A percentile compares a stretch with the other conserved stretches of the same genome.
Conservation (phyloP, 2,888 invertebrate genomes). For the Eupithecia tripunctaria region DNA sequence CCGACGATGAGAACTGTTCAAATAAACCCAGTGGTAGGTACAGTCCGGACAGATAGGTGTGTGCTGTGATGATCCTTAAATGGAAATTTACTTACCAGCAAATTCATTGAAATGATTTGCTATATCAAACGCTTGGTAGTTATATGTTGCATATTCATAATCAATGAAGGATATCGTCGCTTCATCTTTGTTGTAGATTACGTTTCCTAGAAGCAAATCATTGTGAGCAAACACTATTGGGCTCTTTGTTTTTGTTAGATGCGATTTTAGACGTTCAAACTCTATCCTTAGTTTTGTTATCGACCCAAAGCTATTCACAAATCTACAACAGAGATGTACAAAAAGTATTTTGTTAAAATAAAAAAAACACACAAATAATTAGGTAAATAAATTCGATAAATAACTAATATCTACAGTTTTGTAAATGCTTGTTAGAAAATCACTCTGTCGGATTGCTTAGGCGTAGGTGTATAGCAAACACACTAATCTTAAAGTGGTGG, state of each 20-base stretch:
- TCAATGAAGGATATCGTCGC: constrained; percentile 95
- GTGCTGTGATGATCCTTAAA: not conserved
- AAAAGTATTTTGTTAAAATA: constrained; percentile 41
- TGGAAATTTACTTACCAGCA: constrained; percentile 87
- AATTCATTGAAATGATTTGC: constrained; percentile 99
- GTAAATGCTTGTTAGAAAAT: not conserved
- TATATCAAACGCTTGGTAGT: constrained; percentile 98
- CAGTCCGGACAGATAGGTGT: not conserved
- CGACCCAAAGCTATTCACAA: constrained; percentile 87
- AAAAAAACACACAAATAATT: constrained; percentile 22
- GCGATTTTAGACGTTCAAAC: constrained; percentile 86
- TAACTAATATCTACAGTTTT: not conserved
- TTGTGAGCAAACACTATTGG: constrained; percentile 98
- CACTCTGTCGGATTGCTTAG: not conserved
- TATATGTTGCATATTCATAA: constrained; percentile 97
- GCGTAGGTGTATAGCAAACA: not conserved
- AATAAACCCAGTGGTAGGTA: not conserved
- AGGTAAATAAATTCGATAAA: not conserved
- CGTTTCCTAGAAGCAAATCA: constrained; percentile 97
- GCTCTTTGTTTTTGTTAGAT: constrained; percentile 86
- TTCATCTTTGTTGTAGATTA: constrained; percentile 90
- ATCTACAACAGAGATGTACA: constrained; percentile 82
- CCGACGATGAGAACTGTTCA: not conserved
- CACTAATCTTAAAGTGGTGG: not conserved
- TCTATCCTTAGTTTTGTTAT: constrained; percentile 88